Conservation (phyloP, 2,888 invertebrate species). For the Lithophane ornitopus region DNA sequence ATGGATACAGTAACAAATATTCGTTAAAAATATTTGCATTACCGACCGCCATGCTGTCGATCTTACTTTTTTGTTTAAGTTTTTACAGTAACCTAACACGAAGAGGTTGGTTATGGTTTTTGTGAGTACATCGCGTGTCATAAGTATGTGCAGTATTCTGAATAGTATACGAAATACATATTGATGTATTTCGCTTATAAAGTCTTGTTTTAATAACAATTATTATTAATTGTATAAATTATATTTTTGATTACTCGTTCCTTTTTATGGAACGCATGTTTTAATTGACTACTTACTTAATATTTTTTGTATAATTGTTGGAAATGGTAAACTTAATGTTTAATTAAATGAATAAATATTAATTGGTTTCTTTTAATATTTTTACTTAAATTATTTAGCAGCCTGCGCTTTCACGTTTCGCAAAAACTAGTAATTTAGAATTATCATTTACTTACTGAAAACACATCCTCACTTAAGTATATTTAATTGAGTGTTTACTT, state of each 20-base stretch:
- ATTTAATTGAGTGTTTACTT: neutral
- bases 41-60: conserved; percentile 1
- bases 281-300: neutral
- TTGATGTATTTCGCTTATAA: conserved; percentile 13
- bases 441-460: neutral
- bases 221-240: conserved; percentile 36
- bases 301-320: neutral
- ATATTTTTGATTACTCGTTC: neutral
- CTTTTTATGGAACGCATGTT: no score
- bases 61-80: conserved; percentile 35
- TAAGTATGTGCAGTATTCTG: conserved; percentile 4
- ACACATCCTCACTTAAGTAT: neutral
- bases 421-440: conserved; percentile 20
- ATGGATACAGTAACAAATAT: neutral
- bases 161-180: conserved; percentile 39
- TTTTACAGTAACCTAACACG: conserved; percentile 28
- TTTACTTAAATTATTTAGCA: conserved; percentile 1
- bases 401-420: conserved; percentile 19
- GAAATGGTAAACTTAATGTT: neutral
- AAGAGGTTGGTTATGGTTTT: conserved; percentile 23
- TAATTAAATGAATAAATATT: conserved; percentile 33
- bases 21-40: conserved; percentile 18
- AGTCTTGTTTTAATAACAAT: neutral
- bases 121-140: conserved; percentile 41
- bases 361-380: conserved; percentile 26